These are phyloP conservation scores for Asteroscopus sphinx DNA, from an alignment of 2,888 invertebrate species.

Conservation along the genomic window DNA sequence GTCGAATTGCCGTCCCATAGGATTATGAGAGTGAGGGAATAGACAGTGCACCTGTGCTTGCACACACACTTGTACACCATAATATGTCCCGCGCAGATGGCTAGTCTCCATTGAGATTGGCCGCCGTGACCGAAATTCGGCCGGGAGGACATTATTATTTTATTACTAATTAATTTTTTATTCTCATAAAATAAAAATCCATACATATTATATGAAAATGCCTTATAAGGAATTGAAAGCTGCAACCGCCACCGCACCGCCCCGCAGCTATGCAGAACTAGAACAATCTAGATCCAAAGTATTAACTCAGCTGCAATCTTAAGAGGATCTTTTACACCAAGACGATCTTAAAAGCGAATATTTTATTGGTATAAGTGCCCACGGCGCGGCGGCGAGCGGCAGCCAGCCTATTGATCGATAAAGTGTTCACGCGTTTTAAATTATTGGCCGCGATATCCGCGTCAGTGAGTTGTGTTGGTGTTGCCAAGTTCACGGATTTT, in stretches of 20 bases:
- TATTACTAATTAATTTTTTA: too few relatives aligned
- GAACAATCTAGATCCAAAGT: conserved; percentile 39
- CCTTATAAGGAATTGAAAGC: conserved; percentile 1
- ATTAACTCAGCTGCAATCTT: conserved; percentile 34
- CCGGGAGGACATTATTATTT: too few relatives aligned
- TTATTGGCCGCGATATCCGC: conserved; percentile 55
- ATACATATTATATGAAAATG: too few relatives aligned
- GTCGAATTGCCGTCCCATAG: too few relatives aligned
- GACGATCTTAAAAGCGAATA: conserved; percentile 44
- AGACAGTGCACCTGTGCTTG: too few relatives aligned
- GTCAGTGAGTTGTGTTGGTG: conserved; percentile 56
- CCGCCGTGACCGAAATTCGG: too few relatives aligned
- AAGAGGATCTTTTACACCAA: conserved; percentile 48
- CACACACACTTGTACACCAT: too few relatives aligned
- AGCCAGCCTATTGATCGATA: conserved; percentile 50
- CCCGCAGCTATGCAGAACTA: conserved; percentile 12
- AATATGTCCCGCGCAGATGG: too few relatives aligned
- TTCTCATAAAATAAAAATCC: too few relatives aligned
- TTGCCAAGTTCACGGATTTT: conserved; percentile 46
- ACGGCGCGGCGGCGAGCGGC: conserved; percentile 39
- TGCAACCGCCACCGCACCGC: conserved; percentile 3
- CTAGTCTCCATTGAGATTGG: too few relatives aligned
- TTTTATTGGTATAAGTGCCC: conserved; percentile 47
- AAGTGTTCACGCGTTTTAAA: conserved; percentile 56
- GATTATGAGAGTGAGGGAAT: too few relatives aligned